Percentiles rank a stretch among this genome's conserved stretches.
Conservation (phyloP, 2,113 vertebrate genomes). For the Bombycilla garrulus region DNA sequence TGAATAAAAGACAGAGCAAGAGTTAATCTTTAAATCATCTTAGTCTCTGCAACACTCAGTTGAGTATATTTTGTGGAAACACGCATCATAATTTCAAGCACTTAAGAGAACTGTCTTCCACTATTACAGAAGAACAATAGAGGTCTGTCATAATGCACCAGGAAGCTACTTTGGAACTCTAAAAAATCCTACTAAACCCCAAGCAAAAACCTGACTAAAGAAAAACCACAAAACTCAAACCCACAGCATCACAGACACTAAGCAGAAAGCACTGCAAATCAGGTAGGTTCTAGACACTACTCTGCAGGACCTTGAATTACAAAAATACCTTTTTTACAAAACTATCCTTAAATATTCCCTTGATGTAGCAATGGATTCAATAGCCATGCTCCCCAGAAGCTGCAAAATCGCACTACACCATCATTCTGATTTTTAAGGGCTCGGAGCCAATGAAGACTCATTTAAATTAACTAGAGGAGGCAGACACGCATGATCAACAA, state of each 20-base stretch:
- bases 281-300: not conserved
- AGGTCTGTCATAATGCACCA: not conserved
- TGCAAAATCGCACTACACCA: not conserved
- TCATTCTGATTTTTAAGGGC: not conserved
- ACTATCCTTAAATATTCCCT: not conserved
- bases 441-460: not conserved
- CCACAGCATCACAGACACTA: not conserved
- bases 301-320: not conserved
- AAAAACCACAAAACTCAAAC: not conserved
- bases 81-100: not conserved
- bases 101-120: not conserved
- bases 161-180: not conserved
- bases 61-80: not conserved
- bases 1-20: not conserved
- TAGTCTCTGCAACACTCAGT: not conserved
- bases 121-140: not conserved
- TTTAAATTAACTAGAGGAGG: not conserved
- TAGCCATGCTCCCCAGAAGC: not conserved
- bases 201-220: not conserved
- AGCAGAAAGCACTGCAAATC: not conserved
- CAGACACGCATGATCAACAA: not conserved
- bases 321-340: not conserved
- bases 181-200: not conserved
- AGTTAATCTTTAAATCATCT: not conserved
- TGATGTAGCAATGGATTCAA: not conserved